A percentile compares a stretch with the other conserved stretches of the same genome.
Evolutionary conservation across 2,113 vertebrate species (phyloP).

Genomic region (Rhea pennata): DNA sequence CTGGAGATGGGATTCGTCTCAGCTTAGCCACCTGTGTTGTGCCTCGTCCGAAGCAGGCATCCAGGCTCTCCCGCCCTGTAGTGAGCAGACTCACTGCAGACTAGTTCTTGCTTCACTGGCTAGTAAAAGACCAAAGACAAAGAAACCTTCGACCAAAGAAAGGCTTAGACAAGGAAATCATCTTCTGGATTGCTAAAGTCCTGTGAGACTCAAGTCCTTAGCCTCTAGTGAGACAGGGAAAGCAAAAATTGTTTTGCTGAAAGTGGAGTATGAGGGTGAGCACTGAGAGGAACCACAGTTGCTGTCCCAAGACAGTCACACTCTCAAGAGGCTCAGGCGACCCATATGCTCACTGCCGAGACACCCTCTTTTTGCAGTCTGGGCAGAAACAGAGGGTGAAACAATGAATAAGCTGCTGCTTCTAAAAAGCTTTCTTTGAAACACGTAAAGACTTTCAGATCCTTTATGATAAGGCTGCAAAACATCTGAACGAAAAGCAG

Average conservation of each 20-base stretch:
- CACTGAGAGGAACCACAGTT: background rate
- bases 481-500: background rate
- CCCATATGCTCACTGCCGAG: background rate
- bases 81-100: no score
- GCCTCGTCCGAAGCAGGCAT: background rate
- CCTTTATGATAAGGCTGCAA: background rate
- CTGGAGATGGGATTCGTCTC: background rate
- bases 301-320: background rate
- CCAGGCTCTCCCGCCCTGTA: background rate
- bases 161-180: background rate
- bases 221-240: background rate
- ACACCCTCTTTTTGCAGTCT: background rate
- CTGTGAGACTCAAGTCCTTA: background rate
- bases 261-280: background rate
- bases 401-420: background rate
- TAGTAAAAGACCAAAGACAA: background rate
- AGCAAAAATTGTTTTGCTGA: background rate
- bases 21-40: background rate
- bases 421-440: background rate
- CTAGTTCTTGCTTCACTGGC: background rate
- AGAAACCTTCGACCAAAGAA: background rate
- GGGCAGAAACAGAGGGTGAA: background rate
- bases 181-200: background rate
- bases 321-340: rapidly evolving
- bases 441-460: background rate